Evolutionary conservation across 64 coral and sea anemone genomes (phyloP), one percentile per base, ranked within the genome.

Genomic region (Stichodactyla helianthus): DNA sequence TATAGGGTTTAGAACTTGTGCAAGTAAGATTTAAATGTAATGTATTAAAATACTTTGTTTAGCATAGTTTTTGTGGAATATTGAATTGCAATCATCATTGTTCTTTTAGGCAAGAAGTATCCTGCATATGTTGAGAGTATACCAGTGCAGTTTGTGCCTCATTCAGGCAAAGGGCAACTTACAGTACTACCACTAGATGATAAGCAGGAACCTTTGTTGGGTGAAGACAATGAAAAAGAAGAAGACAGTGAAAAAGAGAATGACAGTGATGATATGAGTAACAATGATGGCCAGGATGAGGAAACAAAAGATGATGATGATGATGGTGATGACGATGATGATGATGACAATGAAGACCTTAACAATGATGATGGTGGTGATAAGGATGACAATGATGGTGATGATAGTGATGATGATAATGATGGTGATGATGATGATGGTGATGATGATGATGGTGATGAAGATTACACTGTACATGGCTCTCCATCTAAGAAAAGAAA

Each of bases 51-150:
- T 2, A 58, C 55, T 58, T 58, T 58, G 9, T 58, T 58, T 44
- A 44, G 35, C 35, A 44, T 44, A 44, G 35, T 44, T 44, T 44
- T 44, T 44, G 35, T 44, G 35, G 1, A 44, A 44, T 44, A 65
- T 65, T 65, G 56, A 12, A 65, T 22, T 23, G 62, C 7, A 22
- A 19, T 74, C 4, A 53, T 54, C 13, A 77, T 71, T 20, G 50
- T 44, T 44, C 44, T 55, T 54, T 54, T 31, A 90, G 88, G 84
- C 35, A 87, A 77, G 22, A 86, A 27, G 18, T 84, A 94, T 54
- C 55, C 84, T 54, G 78, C 88, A 26, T 84, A 77, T 82, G 88
- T 85, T 6, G 89, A 91, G 26, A 53, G 23, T 56, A 28, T 58
- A 55, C 89, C 89, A 25, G 59, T 77, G 4, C 82, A 60, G 17